Evolutionary conservation across 2,888 invertebrate species (phyloP), one percentile per base, ranked within the genome.

Genomic region (Leptinotarsa peninsularis): DNA sequence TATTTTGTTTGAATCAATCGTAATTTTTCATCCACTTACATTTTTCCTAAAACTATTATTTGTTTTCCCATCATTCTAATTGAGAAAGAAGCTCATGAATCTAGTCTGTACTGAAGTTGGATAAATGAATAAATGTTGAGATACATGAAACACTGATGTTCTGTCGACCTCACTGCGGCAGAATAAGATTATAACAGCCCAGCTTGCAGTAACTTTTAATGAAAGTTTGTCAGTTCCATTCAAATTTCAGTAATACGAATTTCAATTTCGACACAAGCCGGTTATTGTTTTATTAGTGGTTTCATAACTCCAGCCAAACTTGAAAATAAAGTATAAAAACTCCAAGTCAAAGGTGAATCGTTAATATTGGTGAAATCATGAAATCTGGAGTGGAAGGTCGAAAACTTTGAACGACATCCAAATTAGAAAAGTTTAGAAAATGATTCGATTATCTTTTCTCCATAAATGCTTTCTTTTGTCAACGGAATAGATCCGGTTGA

Each of bases 201-300:
- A 49, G 69, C 58, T 70, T 58, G 43, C 56, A 21, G 43, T 5
- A 63, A 75, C 56, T 72, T 74, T 70, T 70, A 70, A 18, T 74
- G 54, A 75, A 75, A 75, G 63, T 72, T 56, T 56, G 60, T 63
- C 43, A 18, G 69, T 56, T 66, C 43, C 52, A 66, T 71, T 74
- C 52, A 68, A 67, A 71, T 75, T 67, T 56, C 66, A 54, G 70
- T 74, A 13, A 43, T 66, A 74, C 69, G 52, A 70, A 49, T 66
- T 70, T 74, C 66, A 54, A 66, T 27, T 49, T n/a, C 63, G 27
- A 18, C 66, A 70, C 17, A 68, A 73, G 60, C 60, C 58, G 23
- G 63, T 60, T 67, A 73, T 68, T 73, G 68, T 73, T 73, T 49
- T 63, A 73, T 63, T 63, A 56, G 67, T 10, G 67, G 68, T 50